These are phyloP conservation scores for Choristoneura fumiferana DNA, from an alignment of 1,140 invertebrate genomes.

Conservation along the genomic window DNA sequence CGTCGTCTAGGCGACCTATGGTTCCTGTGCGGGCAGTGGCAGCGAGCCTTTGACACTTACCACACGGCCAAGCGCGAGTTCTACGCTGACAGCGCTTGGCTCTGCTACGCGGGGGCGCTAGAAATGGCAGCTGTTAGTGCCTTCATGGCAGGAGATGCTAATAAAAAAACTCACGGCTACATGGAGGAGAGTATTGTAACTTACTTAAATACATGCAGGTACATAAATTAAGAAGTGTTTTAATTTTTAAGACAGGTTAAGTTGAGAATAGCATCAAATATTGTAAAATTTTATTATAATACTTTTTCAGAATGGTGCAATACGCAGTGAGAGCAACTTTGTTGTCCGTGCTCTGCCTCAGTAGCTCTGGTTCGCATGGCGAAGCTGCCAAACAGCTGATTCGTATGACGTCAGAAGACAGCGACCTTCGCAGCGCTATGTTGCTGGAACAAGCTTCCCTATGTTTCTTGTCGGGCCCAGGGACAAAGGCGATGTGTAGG, in stretches of 20 bases:
- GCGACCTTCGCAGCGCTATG: slow-evolving; percentile 93
- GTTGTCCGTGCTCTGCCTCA: slow-evolving; percentile 92
- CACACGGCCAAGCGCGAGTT: slow-evolving; percentile 98
- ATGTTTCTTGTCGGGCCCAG: slow-evolving; percentile 89
- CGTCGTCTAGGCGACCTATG: slow-evolving; percentile 95
- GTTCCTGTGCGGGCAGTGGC: slow-evolving; percentile 97
- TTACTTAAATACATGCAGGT: slow-evolving; percentile 94
- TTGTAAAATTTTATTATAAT: background rate
- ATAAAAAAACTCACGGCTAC: slow-evolving; percentile 90
- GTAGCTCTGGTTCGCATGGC: slow-evolving; percentile 85
- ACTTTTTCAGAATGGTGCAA: slow-evolving; percentile 85
- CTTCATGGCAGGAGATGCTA: slow-evolving; percentile 91
- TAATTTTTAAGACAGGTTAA: too few species aligned
- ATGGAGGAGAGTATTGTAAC: slow-evolving; percentile 96
- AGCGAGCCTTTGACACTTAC: slow-evolving; percentile 94
- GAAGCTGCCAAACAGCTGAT: slow-evolving; percentile 97
- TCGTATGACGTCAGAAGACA: slow-evolving; percentile 96
- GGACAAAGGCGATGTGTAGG: slow-evolving; percentile 85
- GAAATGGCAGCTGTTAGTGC: slow-evolving; percentile 97
- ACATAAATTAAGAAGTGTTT: background rate
- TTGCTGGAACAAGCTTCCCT: slow-evolving; percentile 97
- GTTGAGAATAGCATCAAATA: background rate
- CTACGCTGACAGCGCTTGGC: slow-evolving; percentile 96
- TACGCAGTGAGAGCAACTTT: slow-evolving; percentile 95
- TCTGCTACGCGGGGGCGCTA: slow-evolving; percentile 96